These are phyloP conservation scores for Chrysogorgia sp. DNA, from an alignment of 92 coral and sea anemone species.

Conservation along the genomic window DNA sequence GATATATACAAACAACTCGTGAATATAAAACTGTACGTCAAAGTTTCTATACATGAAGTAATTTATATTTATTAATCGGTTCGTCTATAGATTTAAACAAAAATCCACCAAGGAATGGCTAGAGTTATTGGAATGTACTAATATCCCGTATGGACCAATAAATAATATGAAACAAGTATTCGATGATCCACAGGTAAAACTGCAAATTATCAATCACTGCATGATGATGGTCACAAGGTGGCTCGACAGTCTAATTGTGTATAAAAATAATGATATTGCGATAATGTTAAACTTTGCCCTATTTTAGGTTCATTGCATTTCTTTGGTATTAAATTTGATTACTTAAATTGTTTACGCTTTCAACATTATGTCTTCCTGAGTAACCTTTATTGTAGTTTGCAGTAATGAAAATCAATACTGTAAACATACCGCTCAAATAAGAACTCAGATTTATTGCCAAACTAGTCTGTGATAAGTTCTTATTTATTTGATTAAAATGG, in stretches of 20 bases:
- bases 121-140: slow-evolving; percentile 63
- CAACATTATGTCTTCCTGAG: too few species aligned
- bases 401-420: too few species aligned
- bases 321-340: too few species aligned
- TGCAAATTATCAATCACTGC: neutral
- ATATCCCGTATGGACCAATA: slow-evolving; percentile 80
- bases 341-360: too few species aligned
- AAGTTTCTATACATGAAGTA: neutral
- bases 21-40: neutral
- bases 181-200: slow-evolving; percentile 82
- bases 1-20: neutral
- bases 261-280: neutral
- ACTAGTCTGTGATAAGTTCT: too few species aligned
- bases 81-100: slow-evolving; percentile 50
- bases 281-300: too few species aligned
- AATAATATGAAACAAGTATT: slow-evolving; percentile 77
- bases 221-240: neutral
- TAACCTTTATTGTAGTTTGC: too few species aligned
- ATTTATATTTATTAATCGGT: neutral
- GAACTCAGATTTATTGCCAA: too few species aligned
- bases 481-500: too few species aligned
- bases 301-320: too few species aligned
- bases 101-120: slow-evolving; percentile 74
- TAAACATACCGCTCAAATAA: too few species aligned
- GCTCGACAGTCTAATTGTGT: neutral